These are phyloP conservation scores for Eremophila alpestris DNA, from an alignment of 2,797 vertebrate species.

Conservation along the genomic window DNA sequence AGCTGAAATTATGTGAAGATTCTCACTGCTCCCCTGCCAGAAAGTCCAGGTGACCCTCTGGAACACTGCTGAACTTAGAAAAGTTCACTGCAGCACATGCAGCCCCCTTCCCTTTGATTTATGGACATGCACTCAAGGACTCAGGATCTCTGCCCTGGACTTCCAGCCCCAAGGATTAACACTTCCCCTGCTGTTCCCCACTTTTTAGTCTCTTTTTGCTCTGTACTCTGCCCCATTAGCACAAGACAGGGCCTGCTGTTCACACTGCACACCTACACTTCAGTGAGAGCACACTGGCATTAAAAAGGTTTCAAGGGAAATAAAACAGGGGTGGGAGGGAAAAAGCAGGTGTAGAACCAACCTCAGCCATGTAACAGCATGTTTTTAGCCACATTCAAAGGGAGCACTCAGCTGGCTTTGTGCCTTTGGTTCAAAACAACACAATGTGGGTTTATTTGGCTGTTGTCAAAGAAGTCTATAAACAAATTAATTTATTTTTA, in stretches of 20 bases:
- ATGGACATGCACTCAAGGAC: accelerated
- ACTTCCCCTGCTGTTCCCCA: not conserved
- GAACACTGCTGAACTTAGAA: not conserved
- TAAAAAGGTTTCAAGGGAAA: not conserved
- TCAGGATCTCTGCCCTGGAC: not conserved
- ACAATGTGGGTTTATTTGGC: not conserved
- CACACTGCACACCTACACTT: not conserved
- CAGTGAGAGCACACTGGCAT: too few relatives aligned
- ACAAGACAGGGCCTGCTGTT: not conserved
- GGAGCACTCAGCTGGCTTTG: not conserved
- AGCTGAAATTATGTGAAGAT: accelerated
- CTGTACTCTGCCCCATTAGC: not conserved
- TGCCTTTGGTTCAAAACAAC: not conserved
- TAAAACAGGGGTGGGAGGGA: not conserved
- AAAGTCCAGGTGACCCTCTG: not conserved
- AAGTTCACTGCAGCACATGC: not conserved
- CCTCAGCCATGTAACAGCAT: not conserved
- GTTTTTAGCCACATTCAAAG: not conserved
- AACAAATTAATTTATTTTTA: slow-evolving; percentile 47
- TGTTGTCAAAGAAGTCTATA: not conserved
- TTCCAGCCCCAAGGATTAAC: not conserved
- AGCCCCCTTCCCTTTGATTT: not conserved
- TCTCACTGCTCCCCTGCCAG: not conserved
- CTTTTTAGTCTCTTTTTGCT: not conserved
- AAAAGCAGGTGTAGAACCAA: not conserved